These are phyloP conservation scores for Laticauda colubrina DNA, from an alignment of 2,113 vertebrate species.

Conservation along the genomic window DNA sequence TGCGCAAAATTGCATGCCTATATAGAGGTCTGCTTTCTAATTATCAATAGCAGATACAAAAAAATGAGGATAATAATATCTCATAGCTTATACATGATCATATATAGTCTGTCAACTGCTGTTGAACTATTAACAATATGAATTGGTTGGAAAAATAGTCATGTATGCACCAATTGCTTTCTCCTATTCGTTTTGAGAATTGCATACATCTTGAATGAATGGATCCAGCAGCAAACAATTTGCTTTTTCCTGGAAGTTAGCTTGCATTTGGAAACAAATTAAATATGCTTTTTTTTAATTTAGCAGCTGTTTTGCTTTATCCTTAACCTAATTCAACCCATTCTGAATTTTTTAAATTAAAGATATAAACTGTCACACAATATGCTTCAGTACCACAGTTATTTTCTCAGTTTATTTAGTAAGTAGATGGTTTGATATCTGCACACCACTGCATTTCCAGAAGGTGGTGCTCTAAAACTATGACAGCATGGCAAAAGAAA, in stretches of 20 bases:
- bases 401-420: neutral
- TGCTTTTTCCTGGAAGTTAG: neutral
- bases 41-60: neutral
- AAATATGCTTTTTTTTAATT: neutral
- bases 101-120: neutral
- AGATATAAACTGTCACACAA: neutral
- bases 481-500: neutral
- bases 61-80: neutral
- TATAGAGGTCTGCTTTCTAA: neutral
- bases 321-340: neutral
- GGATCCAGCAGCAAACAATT: neutral
- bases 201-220: neutral
- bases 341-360: neutral
- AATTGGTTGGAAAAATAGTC: neutral
- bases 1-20: neutral
- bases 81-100: neutral
- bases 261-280: neutral
- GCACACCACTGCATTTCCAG: slow-evolving; percentile 3
- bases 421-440: neutral
- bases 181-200: neutral
- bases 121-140: neutral
- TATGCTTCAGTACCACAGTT: neutral
- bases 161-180: neutral
- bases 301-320: neutral
- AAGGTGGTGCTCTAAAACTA: slow-evolving; percentile 28